Conservation (phyloP, 2,888 invertebrate species). For the Drosophila macrospina region DNA sequence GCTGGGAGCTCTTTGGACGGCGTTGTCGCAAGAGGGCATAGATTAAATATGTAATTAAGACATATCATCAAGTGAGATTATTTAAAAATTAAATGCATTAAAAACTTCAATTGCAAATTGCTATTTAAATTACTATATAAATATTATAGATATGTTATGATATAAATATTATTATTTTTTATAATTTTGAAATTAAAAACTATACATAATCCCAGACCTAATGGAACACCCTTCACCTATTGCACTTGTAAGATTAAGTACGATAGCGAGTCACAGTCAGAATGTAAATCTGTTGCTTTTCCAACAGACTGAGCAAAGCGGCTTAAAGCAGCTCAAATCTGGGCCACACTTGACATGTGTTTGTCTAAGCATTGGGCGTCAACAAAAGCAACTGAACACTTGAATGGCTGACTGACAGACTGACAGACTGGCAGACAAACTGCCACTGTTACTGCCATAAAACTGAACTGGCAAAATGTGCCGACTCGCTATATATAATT, state of each 20-base stretch:
- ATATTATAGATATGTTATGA: not conserved
- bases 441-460: conserved; percentile 31
- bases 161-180: not conserved
- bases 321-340: conserved; percentile 11
- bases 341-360: conserved; percentile 33
- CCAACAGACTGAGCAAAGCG: not conserved
- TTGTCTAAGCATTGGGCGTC: not conserved
- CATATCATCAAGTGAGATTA: not conserved
- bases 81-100: not conserved
- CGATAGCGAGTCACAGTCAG: not conserved
- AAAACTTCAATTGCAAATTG: no score
- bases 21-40: conserved; percentile 55
- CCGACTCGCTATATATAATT: conserved; percentile 37
- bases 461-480: conserved; percentile 43
- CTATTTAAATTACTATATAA: no score
- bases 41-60: not conserved
- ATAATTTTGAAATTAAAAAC: not conserved
- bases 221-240: not conserved
- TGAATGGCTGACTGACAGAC: conserved; percentile 9
- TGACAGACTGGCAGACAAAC: conserved; percentile 4
- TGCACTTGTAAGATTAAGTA: not conserved
- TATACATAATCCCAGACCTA: not conserved
- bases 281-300: conserved; percentile 7
- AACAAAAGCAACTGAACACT: conserved; percentile 11
- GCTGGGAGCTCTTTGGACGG: conserved; percentile 45